Conservation (phyloP, 2,888 invertebrate species). For the Troglohyphantes excavatus region DNA sequence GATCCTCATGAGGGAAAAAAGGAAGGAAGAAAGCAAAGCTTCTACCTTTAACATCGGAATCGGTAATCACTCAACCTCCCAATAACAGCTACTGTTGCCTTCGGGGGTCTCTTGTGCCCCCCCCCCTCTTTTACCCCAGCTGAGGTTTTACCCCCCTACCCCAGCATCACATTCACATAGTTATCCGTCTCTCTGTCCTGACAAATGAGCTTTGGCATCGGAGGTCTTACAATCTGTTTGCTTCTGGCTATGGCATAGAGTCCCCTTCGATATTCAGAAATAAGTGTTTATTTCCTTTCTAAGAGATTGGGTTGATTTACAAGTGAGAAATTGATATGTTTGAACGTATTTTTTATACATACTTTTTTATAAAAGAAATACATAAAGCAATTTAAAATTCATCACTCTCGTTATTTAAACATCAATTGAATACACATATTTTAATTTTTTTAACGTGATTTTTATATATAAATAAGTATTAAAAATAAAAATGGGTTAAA, state of each 20-base stretch:
- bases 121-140: background rate
- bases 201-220: slow-evolving; percentile 56
- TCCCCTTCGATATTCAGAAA: slow-evolving; percentile 13
- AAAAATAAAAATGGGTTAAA: no score
- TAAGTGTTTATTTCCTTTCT: slow-evolving; percentile 38
- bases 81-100: slow-evolving; percentile 60
- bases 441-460: no score
- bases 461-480: no score
- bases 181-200: slow-evolving; percentile 50
- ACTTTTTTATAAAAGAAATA: no score
- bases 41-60: slow-evolving; percentile 37
- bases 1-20: background rate
- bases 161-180: slow-evolving; percentile 34
- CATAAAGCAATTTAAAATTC: no score
- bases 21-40: slow-evolving; percentile 1
- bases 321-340: no score
- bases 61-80: slow-evolving; percentile 64
- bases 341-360: no score
- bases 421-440: no score
- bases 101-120: background rate
- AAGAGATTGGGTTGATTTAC: background rate
- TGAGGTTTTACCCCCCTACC: slow-evolving; percentile 22
- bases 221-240: slow-evolving; percentile 51
- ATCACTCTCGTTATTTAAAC: no score
- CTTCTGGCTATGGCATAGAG: slow-evolving; percentile 1